Evolutionary conservation across 92 coral and sea anemone genomes (phyloP).

Genomic region (Palythoa heliodiscus): DNA sequence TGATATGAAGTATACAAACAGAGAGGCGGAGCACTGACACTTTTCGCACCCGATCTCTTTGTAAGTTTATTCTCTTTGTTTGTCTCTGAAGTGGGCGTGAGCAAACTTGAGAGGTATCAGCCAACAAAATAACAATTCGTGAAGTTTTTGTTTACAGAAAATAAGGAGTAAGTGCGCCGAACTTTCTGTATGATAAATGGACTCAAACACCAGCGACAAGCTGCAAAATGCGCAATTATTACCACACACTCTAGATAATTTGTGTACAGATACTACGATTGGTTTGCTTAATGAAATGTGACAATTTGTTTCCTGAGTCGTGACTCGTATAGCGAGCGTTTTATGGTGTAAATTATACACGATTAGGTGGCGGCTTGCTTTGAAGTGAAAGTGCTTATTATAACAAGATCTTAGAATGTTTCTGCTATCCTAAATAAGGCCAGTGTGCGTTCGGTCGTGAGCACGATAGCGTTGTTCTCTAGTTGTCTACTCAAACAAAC

Average conservation of each 20-base stretch:
- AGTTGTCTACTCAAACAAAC: constrained; percentile 24
- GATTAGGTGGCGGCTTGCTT: constrained; percentile 88
- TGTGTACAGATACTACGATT: constrained; percentile 63
- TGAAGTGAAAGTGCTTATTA: constrained; percentile 74
- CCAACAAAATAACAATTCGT: constrained; percentile 30
- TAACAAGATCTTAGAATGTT: constrained; percentile 67
- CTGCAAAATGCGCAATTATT: constrained; percentile 36
- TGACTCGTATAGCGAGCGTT: constrained; percentile 72
- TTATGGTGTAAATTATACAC: constrained; percentile 86
- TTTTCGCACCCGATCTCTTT: constrained; percentile 85
- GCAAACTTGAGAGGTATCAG: constrained; percentile 38
- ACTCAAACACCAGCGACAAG: constrained; percentile 39
- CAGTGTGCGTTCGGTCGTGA: background rate
- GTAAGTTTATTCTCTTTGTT: constrained; percentile 74
- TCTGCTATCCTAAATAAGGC: constrained; percentile 60
- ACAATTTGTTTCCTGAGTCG: constrained; percentile 93
- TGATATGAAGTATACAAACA: constrained; percentile 89
- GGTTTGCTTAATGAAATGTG: constrained; percentile 81
- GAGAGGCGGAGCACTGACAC: constrained; percentile 91
- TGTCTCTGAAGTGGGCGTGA: constrained; percentile 75
- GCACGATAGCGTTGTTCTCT: constrained; percentile 6
- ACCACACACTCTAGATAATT: constrained; percentile 56
- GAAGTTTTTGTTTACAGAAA: constrained; percentile 41
- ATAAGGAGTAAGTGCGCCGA: background rate
- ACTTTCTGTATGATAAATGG: constrained; percentile 32